Percentiles rank a stretch among this genome's conserved stretches.
phyloP scores from a whole-genome alignment of 2,113 vertebrate species.

The Paradoxurus hermaphroditus region DNA sequence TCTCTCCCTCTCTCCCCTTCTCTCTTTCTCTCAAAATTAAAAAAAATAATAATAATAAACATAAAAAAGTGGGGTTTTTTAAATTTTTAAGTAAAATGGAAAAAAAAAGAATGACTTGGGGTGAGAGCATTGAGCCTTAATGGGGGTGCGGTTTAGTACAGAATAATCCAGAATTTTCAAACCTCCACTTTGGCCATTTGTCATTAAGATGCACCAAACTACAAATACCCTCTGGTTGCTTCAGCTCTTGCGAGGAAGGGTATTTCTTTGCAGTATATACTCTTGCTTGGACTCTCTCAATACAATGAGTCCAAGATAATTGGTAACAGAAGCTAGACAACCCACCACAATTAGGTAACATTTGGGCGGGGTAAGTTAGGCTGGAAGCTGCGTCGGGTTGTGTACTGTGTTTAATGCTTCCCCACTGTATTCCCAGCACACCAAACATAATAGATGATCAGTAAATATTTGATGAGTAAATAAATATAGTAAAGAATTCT shows the following conservation, averaged over 20 bases:
- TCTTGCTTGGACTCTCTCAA: neutral
- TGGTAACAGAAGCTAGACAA: neutral
- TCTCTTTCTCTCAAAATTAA: too few species aligned
- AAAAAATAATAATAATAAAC: too few species aligned
- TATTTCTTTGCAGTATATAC: neutral
- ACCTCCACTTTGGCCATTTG: neutral
- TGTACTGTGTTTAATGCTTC: neutral
- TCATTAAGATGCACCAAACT: neutral
- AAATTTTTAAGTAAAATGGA: neutral
- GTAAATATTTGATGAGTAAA: constrained; percentile 41
- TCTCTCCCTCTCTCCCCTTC: too few species aligned
- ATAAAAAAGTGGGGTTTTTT: too few species aligned
- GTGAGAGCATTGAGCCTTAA: neutral
- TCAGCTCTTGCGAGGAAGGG: neutral
- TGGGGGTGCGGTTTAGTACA: neutral
- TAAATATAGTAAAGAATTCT: neutral
- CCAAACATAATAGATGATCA: neutral
- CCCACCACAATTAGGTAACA: neutral
- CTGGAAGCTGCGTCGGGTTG: neutral
- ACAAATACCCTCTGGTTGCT: neutral
- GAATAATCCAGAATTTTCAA: neutral
- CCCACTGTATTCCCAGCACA: neutral
- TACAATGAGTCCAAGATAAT: neutral
- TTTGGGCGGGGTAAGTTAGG: neutral
- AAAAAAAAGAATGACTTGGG: neutral